These are phyloP conservation scores for Sylvicola cinctus DNA, from an alignment of 2,888 invertebrate species.

Conservation along the genomic window DNA sequence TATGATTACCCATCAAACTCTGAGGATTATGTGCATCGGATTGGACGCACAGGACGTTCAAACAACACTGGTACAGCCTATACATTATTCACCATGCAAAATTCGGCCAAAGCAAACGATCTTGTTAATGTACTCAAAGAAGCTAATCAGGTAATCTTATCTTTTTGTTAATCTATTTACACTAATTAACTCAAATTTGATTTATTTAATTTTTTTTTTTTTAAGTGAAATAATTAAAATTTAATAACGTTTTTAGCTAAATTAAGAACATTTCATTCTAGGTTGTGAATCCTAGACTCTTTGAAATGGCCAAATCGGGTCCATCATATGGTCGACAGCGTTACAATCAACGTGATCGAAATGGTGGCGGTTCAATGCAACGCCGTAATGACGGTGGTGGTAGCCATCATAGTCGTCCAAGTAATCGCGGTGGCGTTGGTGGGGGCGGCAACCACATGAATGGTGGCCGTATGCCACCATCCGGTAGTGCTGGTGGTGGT, in stretches of 20 bases:
- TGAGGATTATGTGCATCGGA: conserved; percentile 87
- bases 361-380: neutral
- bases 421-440: conserved; percentile 5
- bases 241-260: neutral
- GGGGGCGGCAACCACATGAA: conserved; percentile 1
- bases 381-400: conserved; percentile 6
- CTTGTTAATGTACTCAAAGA: conserved; percentile 80
- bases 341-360: conserved; percentile 2
- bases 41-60: conserved; percentile 87
- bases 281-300: conserved; percentile 72
- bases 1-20: conserved; percentile 95
- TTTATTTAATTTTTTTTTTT: neutral
- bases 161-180: too few species aligned
- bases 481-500: conserved; percentile 7
- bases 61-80: conserved; percentile 89
- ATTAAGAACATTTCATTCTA: conserved; percentile 9
- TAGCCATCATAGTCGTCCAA: conserved; percentile 9
- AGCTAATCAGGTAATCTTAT: conserved; percentile 54
- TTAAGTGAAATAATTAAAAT: too few species aligned
- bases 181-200: neutral
- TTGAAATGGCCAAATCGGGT: conserved; percentile 39
- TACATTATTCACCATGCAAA: conserved; percentile 83
- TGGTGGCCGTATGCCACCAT: conserved; percentile 5
- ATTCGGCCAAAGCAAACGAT: conserved; percentile 79
- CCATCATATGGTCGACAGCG: conserved; percentile 10